Percentiles rank a stretch among this genome's conserved stretches.
Conservation (phyloP, 1,140 invertebrate genomes). For the Helicoverpa zea region DNA sequence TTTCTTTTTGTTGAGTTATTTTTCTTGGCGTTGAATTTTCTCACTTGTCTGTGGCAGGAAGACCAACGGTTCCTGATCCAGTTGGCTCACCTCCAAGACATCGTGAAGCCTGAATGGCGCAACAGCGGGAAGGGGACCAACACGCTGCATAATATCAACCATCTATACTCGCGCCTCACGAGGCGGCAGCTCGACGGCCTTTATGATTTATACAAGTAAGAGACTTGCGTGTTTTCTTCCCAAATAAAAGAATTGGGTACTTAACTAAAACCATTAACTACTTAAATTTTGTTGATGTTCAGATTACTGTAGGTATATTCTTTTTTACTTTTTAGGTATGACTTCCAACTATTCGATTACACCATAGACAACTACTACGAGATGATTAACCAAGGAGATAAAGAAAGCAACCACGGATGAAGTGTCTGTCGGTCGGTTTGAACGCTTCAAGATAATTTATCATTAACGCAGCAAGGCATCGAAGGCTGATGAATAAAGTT, state of each 20-base stretch:
- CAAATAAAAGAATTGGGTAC: neutral
- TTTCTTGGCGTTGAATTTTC: neutral
- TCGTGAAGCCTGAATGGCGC: constrained; percentile 93
- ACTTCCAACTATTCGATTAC: constrained; percentile 95
- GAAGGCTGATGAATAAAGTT: constrained; percentile 58
- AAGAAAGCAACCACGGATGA: constrained; percentile 76
- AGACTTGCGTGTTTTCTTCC: constrained; percentile 40
- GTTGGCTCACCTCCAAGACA: constrained; percentile 90
- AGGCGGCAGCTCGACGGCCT: constrained; percentile 92
- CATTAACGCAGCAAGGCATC: constrained; percentile 53
- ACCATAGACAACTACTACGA: constrained; percentile 91
- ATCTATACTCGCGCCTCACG: constrained; percentile 92
- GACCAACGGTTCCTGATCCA: constrained; percentile 95
- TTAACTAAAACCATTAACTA: neutral
- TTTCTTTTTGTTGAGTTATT: neutral
- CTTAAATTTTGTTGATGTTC: no score
- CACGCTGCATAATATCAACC: constrained; percentile 90
- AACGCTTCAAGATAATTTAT: constrained; percentile 59
- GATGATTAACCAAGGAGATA: constrained; percentile 86
- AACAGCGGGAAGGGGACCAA: constrained; percentile 92
- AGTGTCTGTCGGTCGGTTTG: constrained; percentile 47
- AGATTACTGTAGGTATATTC: neutral
- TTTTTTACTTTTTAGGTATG: constrained; percentile 88
- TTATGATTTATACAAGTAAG: constrained; percentile 93
- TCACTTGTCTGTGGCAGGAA: constrained; percentile 84